Conservation (phyloP, 1,140 invertebrate genomes). For the Calephelis nemesis region DNA sequence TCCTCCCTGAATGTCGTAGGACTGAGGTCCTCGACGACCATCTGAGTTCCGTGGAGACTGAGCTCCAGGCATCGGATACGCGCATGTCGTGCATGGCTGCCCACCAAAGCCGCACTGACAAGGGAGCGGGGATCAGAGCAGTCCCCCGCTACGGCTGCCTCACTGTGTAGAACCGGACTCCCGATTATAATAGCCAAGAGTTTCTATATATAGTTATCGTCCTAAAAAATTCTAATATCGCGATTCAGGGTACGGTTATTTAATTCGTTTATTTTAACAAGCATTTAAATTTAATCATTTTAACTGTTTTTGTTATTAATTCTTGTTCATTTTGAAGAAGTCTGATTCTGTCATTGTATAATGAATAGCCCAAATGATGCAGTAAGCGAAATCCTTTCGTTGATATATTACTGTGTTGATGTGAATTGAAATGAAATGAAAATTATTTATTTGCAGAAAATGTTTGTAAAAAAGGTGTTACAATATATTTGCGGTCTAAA, state of each 20-base stretch:
- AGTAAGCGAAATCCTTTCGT: no score
- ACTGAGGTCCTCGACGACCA: neutral
- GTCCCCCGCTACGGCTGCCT: conserved; percentile 27
- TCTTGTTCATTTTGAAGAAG: no score
- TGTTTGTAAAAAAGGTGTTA: no score
- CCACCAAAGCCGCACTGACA: conserved; percentile 20
- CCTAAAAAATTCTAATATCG: conserved; percentile 36
- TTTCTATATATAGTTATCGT: conserved; percentile 31
- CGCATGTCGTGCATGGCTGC: conserved; percentile 11
- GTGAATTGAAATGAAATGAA: no score
- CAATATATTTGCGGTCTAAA: no score
- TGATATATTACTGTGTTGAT: no score
- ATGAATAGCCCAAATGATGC: no score
- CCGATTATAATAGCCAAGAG: neutral
- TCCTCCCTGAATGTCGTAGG: neutral
- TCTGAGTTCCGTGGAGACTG: conserved; percentile 11
- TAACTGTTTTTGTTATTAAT: no score
- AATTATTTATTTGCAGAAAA: no score
- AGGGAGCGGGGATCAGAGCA: conserved; percentile 26
- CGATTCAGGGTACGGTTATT: conserved; percentile 25
- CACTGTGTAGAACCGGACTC: conserved; percentile 40
- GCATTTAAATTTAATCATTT: no score
- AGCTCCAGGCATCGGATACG: conserved; percentile 7
- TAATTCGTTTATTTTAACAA: no score
- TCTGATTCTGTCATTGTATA: no score